Evolutionary conservation across 1,140 invertebrate genomes (phyloP), one percentile per base, ranked within the genome.

Genomic region (Lordiphosa mommai): DNA sequence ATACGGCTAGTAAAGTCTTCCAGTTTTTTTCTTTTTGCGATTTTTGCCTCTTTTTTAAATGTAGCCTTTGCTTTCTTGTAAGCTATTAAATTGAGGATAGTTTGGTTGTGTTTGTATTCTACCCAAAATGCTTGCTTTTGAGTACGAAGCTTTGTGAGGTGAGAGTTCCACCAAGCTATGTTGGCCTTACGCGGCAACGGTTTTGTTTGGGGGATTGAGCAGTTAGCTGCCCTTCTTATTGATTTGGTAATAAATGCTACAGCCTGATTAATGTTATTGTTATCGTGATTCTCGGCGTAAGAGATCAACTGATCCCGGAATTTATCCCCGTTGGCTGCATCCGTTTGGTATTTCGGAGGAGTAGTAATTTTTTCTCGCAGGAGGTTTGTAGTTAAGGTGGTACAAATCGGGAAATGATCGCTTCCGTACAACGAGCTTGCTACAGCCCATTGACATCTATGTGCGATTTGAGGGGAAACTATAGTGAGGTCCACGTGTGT

Each of bases 401-500:
- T 17, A 17, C 1, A 3, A 17, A 17, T 17, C 16, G 16, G 16
- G 3, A 17, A 17, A 3, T 17, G 16, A 17, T 17, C 16, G 16
- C 16, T 17, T 17, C 16, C 16, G 3, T 17, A 17, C 16, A 17
- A 17, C 16, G 16, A 17, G 3, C 3, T 17, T 17, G 16, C 16
- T 17, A 17, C 16, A 3, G 4, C 6, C 20, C 20, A 23, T 23
- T 23, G 20, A 5, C 20, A 23, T 23, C 20, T 23, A 23, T 23
- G 20, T 23, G 20, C 20, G 20, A 23, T 23, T 23, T 23, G 20
- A 5, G 37, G 8, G 16, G 16, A n/a, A 7, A 34, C 29, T 16
- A 47, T n/a, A 16, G 29, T 47, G 9, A 47, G 13, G 13, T 47
- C 30, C 13, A 34, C 44, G 17, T 32, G 32, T 5, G 44, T 47